Percentiles rank a stretch among this genome's conserved stretches.
phyloP scores from a whole-genome alignment of 2,113 vertebrate species.

The Gnathonemus longibarbis region DNA sequence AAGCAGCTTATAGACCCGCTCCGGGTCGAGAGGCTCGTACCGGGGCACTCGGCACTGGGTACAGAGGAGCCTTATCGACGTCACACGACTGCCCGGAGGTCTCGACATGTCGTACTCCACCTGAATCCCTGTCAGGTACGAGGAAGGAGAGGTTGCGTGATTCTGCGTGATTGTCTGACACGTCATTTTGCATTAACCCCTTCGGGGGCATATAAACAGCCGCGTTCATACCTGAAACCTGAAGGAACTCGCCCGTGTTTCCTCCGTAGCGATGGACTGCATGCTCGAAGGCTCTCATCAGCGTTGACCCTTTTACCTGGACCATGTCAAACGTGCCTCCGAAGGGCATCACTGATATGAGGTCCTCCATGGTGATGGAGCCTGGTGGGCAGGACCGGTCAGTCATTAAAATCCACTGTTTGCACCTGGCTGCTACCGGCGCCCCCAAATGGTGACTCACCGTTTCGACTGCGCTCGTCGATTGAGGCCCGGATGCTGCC shows the following conservation, averaged over 20 bases:
- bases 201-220: not conserved
- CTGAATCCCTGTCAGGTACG: conserved; percentile 63
- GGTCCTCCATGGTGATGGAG: conserved; percentile 76
- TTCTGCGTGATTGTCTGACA: not conserved
- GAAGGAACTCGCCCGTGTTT: conserved; percentile 80
- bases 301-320: conserved; percentile 71
- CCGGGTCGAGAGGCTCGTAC: conserved; percentile 62
- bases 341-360: conserved; percentile 80
- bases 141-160: not conserved
- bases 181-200: not conserved
- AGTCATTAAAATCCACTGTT: not conserved
- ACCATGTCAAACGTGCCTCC: conserved; percentile 81
- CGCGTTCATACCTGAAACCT: conserved; percentile 74
- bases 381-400: conserved; percentile 49
- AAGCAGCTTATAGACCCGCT: conserved; percentile 65
- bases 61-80: conserved; percentile 67
- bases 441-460: conserved; percentile 43
- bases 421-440: too few relatives aligned
- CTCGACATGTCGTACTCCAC: conserved; percentile 70
- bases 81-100: conserved; percentile 56
- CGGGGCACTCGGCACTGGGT: conserved; percentile 71
- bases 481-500: conserved; percentile 75
- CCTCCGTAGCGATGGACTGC: conserved; percentile 67
- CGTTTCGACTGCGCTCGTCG: conserved; percentile 68
- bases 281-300: conserved; percentile 79